A percentile compares a stretch with the other conserved stretches of the same genome.
Evolutionary conservation across 37 sponge, comb jelly and placozoan species (phyloP).

Genomic region (Cladorhizidae sp.): DNA sequence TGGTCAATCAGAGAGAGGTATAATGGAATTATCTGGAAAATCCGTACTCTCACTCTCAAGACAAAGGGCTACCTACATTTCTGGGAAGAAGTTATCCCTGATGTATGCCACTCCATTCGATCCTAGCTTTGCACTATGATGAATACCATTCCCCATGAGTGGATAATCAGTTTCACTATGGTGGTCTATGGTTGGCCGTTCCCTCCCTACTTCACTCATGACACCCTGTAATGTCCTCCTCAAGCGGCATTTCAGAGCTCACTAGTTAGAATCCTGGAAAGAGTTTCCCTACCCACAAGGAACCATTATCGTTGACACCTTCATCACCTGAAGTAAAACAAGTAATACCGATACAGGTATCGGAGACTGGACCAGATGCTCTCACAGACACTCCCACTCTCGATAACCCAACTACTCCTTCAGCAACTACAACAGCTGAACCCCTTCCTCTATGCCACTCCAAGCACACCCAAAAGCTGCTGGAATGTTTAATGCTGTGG

Average conservation of each 20-base stretch:
- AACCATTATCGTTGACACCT: too few species aligned
- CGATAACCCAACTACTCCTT: too few species aligned
- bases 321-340: too few species aligned
- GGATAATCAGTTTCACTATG: neutral
- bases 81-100: constrained; percentile 9
- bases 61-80: neutral
- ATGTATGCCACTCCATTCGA: neutral
- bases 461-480: too few species aligned
- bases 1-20: neutral
- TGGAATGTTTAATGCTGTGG: too few species aligned
- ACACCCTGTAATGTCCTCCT: constrained; percentile 4
- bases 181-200: neutral
- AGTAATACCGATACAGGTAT: too few species aligned
- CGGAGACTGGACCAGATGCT: too few species aligned
- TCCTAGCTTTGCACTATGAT: neutral
- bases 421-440: too few species aligned
- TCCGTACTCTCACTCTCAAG: neutral
- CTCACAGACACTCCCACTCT: too few species aligned
- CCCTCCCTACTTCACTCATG: neutral
- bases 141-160: neutral
- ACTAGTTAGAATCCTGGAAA: neutral
- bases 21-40: constrained; percentile 6
- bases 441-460: too few species aligned
- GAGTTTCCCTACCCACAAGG: too few species aligned
- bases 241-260: neutral